These are phyloP conservation scores for Pangasius djambal DNA, from an alignment of 2,797 vertebrate genomes.

Conservation along the genomic window DNA sequence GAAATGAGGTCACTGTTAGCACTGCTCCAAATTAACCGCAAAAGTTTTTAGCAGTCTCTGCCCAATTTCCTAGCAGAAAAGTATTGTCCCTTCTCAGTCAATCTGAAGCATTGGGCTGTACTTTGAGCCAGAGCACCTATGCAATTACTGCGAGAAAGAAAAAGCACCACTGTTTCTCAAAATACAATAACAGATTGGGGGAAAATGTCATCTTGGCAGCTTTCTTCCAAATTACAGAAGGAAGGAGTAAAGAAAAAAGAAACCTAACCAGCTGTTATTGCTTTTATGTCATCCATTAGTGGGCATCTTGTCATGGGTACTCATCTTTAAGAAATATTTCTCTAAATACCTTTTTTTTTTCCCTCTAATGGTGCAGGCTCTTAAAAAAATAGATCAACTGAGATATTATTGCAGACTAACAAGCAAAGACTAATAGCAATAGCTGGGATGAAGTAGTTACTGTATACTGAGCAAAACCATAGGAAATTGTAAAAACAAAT, in stretches of 20 bases:
- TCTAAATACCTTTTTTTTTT: background rate
- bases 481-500: background rate
- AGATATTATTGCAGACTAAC: background rate
- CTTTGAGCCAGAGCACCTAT: constrained; percentile 18
- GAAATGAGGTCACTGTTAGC: background rate
- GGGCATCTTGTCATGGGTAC: constrained; percentile 26
- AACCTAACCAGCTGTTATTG: constrained; percentile 46
- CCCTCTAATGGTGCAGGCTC: background rate
- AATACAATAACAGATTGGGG: constrained; percentile 43
- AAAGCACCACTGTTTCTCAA: constrained; percentile 29
- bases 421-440: background rate
- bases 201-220: constrained; percentile 15
- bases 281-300: constrained; percentile 47
- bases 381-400: background rate
- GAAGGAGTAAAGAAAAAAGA: constrained; percentile 22
- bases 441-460: background rate
- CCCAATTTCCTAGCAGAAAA: background rate
- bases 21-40: background rate
- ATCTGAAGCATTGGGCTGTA: constrained; percentile 24
- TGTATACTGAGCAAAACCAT: background rate
- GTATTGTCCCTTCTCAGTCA: constrained; percentile 12
- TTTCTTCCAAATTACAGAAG: constrained; percentile 35
- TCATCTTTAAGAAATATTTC: constrained; percentile 27
- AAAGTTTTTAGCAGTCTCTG: background rate
- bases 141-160: constrained; percentile 36